Conservation (phyloP, 2,797 vertebrate species). For the Thaleichthys pacificus region DNA sequence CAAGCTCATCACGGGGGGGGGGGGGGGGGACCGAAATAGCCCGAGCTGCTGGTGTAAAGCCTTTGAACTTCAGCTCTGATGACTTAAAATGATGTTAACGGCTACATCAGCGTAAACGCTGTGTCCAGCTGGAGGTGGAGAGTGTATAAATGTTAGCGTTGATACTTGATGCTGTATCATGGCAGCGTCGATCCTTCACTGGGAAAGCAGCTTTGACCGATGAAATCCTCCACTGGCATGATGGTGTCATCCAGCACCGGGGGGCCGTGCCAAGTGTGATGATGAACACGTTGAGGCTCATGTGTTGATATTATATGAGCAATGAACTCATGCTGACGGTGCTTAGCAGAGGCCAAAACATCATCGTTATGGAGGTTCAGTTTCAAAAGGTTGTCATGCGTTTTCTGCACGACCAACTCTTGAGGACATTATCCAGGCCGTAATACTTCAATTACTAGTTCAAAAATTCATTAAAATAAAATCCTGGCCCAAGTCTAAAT, state of each 20-base stretch:
- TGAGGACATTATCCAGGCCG: no score
- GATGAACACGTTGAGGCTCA: no score
- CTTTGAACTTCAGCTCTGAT: conserved; percentile 10
- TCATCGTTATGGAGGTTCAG: no score
- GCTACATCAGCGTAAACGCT: conserved; percentile 2
- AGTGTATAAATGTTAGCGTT: conserved; percentile 8
- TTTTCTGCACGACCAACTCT: no score
- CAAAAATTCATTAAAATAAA: neutral
- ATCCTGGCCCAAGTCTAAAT: neutral
- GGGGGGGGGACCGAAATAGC: neutral
- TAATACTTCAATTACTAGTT: no score
- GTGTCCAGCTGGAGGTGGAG: neutral
- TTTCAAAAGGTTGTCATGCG: no score
- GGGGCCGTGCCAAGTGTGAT: neutral
- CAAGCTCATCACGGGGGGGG: neutral
- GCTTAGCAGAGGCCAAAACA: no score
- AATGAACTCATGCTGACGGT: neutral
- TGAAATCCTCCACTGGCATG: neutral
- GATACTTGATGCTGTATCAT: neutral
- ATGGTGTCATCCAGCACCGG: no score
- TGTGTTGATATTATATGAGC: no score
- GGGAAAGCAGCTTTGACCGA: neutral
- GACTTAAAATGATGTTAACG: conserved; percentile 5
- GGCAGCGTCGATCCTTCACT: neutral
- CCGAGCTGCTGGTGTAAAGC: neutral